A percentile compares a stretch with the other conserved stretches of the same genome.
Evolutionary conservation across 2,113 vertebrate genomes (phyloP).

Genomic region (Cettia cetti): DNA sequence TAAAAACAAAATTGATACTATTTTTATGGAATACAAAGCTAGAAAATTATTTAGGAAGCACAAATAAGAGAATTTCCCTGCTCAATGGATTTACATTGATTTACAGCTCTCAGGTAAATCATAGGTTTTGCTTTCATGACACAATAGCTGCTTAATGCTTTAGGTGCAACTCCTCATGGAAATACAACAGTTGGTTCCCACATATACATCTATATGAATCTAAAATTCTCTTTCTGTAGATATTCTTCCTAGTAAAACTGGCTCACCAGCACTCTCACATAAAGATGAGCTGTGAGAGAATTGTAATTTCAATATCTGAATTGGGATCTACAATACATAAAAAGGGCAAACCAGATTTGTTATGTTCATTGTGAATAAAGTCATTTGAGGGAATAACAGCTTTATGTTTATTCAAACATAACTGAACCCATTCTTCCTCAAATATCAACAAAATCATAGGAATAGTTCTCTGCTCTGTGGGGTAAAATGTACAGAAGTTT

Average conservation of each 20-base stretch:
- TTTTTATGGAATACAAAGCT: background rate
- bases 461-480: background rate
- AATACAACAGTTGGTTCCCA: background rate
- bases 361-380: background rate
- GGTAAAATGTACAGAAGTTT: background rate
- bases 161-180: background rate
- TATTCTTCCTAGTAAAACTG: background rate
- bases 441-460: background rate
- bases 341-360: background rate
- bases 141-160: background rate
- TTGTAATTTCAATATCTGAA: constrained; percentile 5
- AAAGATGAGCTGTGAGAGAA: background rate
- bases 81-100: background rate
- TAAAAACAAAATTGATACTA: background rate
- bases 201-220: background rate
- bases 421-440: background rate
- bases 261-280: background rate
- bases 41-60: background rate
- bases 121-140: background rate
- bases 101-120: background rate
- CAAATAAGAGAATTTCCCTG: background rate
- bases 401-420: constrained; percentile 9
- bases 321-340: background rate
- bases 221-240: background rate
- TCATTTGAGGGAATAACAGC: background rate